Conservation (phyloP, 2,888 invertebrate species). For the Phortica magna region DNA sequence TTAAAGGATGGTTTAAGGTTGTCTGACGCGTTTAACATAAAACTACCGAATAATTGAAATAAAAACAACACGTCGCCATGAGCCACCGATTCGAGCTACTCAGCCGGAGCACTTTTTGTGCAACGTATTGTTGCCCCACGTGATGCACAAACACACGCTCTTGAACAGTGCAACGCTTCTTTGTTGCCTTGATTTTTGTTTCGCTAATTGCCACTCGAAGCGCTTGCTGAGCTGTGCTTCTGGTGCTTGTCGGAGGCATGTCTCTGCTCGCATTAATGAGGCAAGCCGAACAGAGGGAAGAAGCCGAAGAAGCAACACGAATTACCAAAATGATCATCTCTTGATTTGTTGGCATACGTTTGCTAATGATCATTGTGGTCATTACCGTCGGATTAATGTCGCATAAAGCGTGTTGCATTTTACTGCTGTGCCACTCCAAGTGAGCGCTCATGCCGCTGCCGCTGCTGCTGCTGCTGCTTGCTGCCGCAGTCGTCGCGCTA, state of each 20-base stretch:
- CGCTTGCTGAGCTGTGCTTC: not conserved
- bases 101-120: too few relatives aligned
- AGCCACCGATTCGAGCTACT: too few relatives aligned
- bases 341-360: constrained; percentile 18
- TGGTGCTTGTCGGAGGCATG: not conserved
- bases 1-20: too few relatives aligned
- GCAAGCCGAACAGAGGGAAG: not conserved
- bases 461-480: not conserved
- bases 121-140: constrained; percentile 29
- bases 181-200: constrained; percentile 26
- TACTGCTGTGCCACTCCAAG: constrained; percentile 45
- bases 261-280: not conserved
- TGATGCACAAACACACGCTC: too few relatives aligned
- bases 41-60: too few relatives aligned
- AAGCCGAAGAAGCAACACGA: not conserved
- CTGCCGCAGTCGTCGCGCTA: constrained; percentile 24
- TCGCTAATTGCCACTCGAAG: constrained; percentile 29
- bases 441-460: not conserved
- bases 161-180: not conserved
- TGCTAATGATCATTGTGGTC: constrained; percentile 51
- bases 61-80: too few relatives aligned
- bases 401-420: constrained; percentile 51
- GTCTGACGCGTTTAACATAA: too few relatives aligned
- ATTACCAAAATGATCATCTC: constrained; percentile 14
- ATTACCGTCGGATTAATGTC: constrained; percentile 57